phyloP scores from a whole-genome alignment of 1,140 invertebrate species.

The Mesaphorura yosii region DNA sequence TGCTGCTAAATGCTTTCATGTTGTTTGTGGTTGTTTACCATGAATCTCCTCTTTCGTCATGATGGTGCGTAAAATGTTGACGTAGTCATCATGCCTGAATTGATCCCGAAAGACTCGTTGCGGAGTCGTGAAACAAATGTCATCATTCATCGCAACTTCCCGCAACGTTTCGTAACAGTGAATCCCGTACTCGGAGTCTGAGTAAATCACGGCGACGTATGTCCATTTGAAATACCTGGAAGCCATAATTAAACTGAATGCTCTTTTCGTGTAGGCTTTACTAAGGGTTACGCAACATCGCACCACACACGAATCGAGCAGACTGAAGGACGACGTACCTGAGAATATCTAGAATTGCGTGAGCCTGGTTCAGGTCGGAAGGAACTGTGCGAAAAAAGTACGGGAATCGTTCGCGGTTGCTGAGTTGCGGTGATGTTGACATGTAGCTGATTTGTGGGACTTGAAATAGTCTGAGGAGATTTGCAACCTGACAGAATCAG shows the following conservation, averaged over 20 bases:
- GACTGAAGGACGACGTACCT: constrained; percentile 35
- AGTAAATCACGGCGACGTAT: constrained; percentile 48
- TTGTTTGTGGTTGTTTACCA: too few relatives aligned
- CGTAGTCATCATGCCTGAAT: constrained; percentile 39
- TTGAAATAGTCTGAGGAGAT: constrained; percentile 44
- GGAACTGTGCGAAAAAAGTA: constrained; percentile 52
- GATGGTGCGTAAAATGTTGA: constrained; percentile 38
- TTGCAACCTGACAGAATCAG: constrained; percentile 42
- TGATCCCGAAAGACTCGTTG: constrained; percentile 39
- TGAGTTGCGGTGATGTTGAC: constrained; percentile 46
- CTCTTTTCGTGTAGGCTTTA: neutral
- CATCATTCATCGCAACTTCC: constrained; percentile 39
- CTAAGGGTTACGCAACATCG: neutral
- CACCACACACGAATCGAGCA: too few relatives aligned
- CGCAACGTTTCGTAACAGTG: constrained; percentile 44
- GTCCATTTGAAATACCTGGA: constrained; percentile 44
- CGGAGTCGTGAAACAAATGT: constrained; percentile 43
- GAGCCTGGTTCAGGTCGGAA: constrained; percentile 47
- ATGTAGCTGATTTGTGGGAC: constrained; percentile 51
- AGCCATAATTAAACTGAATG: constrained; percentile 8
- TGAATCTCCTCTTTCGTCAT: constrained; percentile 33
- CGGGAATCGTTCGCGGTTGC: constrained; percentile 43
- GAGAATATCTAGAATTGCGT: constrained; percentile 47
- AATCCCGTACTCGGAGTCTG: constrained; percentile 45
- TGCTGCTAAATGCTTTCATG: too few relatives aligned